Conservation (phyloP, 2,888 invertebrate species). For the Amiota mariae region DNA sequence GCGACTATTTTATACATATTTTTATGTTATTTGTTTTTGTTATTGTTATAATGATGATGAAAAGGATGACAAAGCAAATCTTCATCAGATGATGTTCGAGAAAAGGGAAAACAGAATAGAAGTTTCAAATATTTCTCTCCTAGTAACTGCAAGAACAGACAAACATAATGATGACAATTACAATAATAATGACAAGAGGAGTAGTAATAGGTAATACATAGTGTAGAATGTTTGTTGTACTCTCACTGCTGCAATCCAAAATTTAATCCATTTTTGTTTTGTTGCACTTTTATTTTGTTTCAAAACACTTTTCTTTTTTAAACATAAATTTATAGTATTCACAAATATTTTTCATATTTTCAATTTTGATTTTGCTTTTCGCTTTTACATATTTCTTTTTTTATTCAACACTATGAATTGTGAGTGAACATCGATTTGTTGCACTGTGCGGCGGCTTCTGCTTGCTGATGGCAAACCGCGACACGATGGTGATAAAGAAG, state of each 20-base stretch:
- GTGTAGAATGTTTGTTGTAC: too few species aligned
- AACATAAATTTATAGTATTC: constrained; percentile 7
- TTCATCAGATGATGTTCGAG: neutral
- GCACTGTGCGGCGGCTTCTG: constrained; percentile 51
- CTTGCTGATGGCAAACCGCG: constrained; percentile 3
- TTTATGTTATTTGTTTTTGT: neutral
- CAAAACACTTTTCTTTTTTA: constrained; percentile 1
- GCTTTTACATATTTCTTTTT: constrained; percentile 24
- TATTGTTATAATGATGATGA: neutral
- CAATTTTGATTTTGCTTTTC: neutral
- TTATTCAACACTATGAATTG: constrained; percentile 22
- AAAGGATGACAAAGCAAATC: constrained; percentile 26
- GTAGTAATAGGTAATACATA: neutral
- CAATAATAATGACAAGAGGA: neutral
- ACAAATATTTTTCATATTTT: constrained; percentile 16
- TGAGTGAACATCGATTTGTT: constrained; percentile 58
- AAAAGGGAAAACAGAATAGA: constrained; percentile 14
- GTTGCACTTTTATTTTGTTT: neutral
- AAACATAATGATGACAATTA: neutral
- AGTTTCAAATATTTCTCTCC: too few species aligned
- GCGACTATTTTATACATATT: neutral
- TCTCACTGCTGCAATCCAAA: too few species aligned
- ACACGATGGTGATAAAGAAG: constrained; percentile 12
- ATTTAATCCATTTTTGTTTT: neutral
- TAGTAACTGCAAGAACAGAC: neutral